Conservation (phyloP, 2,888 invertebrate species). For the Epicampocera succincta region DNA sequence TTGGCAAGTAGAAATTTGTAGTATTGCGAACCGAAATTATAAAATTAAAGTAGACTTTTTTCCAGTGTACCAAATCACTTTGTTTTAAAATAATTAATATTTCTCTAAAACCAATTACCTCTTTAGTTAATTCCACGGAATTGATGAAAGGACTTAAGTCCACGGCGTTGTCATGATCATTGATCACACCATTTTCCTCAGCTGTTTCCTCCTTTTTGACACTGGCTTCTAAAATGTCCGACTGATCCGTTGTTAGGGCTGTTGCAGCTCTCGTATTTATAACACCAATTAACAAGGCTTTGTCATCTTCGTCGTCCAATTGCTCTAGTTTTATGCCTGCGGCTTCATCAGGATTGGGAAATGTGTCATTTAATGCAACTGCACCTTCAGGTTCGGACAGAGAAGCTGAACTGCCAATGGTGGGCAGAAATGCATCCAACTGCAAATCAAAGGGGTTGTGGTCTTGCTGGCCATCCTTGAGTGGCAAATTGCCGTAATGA, state of each 20-base stretch:
- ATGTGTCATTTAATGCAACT: constrained; percentile 76
- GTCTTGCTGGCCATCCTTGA: constrained; percentile 81
- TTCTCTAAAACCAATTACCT: constrained; percentile 73
- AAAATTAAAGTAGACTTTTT: too few species aligned
- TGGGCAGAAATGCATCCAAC: constrained; percentile 75
- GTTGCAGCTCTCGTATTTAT: constrained; percentile 62
- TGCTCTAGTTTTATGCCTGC: constrained; percentile 74
- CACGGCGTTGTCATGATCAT: constrained; percentile 51
- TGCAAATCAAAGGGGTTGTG: constrained; percentile 74
- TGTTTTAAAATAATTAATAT: constrained; percentile 20
- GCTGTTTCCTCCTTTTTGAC: constrained; percentile 65
- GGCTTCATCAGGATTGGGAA: constrained; percentile 75
- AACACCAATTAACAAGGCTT: constrained; percentile 66
- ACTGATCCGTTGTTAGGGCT: constrained; percentile 40
- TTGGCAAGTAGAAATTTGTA: too few species aligned
- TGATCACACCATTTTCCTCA: constrained; percentile 33
- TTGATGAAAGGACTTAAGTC: constrained; percentile 74
- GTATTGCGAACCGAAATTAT: too few species aligned
- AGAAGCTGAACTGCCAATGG: constrained; percentile 67
- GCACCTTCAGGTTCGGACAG: constrained; percentile 60
- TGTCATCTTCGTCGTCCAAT: constrained; percentile 71
- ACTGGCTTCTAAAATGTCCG: constrained; percentile 1
- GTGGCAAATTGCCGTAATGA: constrained; percentile 77
- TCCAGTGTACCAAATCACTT: constrained; percentile 30
- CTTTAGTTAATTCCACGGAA: constrained; percentile 74